phyloP scores from a whole-genome alignment of 2,888 invertebrate species.

The Hypselothyrea guttata region DNA sequence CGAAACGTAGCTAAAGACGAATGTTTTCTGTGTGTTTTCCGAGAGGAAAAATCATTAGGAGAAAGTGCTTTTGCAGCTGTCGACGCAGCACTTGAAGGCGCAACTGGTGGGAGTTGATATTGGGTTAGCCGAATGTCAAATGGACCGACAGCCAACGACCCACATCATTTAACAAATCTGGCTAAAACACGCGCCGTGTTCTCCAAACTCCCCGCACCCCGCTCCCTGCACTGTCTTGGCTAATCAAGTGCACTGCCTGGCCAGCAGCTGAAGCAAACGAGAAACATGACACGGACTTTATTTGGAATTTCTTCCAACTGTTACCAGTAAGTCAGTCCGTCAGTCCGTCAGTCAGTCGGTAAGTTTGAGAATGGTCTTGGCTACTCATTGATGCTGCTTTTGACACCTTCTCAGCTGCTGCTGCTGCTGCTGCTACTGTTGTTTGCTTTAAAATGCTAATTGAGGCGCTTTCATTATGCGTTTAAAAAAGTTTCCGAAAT shows the following conservation, averaged over 20 bases:
- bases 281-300: slow-evolving; percentile 37
- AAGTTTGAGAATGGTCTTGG: background rate
- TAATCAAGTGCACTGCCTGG: slow-evolving; percentile 63
- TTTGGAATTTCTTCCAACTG: slow-evolving; percentile 32
- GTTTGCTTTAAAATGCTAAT: slow-evolving; percentile 49
- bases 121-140: slow-evolving; percentile 9
- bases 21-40: background rate
- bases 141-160: slow-evolving; percentile 25
- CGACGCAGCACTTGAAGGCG: slow-evolving; percentile 33
- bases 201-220: no score
- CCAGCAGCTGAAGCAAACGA: slow-evolving; percentile 7
- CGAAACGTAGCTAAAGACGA: slow-evolving; percentile 3
- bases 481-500: slow-evolving; percentile 32
- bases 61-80: slow-evolving; percentile 52
- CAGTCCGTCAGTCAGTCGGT: background rate
- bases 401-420: slow-evolving; percentile 29
- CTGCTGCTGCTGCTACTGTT: no score
- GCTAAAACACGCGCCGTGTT: slow-evolving; percentile 19
- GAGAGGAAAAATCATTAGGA: slow-evolving; percentile 35
- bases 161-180: slow-evolving; percentile 47
- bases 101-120: slow-evolving; percentile 46
- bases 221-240: slow-evolving; percentile 38
- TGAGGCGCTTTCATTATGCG: slow-evolving; percentile 16
- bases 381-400: slow-evolving; percentile 12
- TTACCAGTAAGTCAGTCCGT: slow-evolving; percentile 15